Percentiles rank a stretch among this genome's conserved stretches.
Conservation (phyloP, 2,797 vertebrate species). For the Ataeniobius toweri region DNA sequence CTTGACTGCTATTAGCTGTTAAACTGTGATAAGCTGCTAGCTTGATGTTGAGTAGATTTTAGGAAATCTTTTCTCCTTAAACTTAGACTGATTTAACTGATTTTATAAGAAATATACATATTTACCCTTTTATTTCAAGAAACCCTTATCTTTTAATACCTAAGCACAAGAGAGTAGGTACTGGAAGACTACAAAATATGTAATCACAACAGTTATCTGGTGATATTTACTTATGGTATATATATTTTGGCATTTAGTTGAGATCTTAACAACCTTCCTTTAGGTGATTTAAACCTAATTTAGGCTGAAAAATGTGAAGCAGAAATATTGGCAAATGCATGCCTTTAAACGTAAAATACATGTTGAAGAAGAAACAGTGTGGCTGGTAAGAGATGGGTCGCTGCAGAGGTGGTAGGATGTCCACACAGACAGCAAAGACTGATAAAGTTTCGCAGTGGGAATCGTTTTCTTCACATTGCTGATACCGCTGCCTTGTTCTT, state of each 20-base stretch:
- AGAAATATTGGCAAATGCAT: not conserved
- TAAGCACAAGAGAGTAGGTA: no score
- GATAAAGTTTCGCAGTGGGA: conserved; percentile 47
- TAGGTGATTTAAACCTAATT: not conserved
- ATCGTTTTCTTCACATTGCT: conserved; percentile 17
- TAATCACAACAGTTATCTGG: not conserved
- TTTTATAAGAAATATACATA: not conserved
- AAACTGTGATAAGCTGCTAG: not conserved
- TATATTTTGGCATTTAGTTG: not conserved
- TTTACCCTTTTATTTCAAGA: not conserved
- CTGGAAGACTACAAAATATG: not conserved
- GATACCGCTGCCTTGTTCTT: conserved; percentile 1
- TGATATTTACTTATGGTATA: not conserved
- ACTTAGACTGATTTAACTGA: not conserved
- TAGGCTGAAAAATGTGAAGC: not conserved
- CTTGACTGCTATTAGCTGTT: not conserved
- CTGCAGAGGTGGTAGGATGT: conserved; percentile 41
- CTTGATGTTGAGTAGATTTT: not conserved
- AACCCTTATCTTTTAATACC: not conserved
- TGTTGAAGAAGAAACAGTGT: not conserved
- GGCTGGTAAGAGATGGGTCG: conserved; percentile 39
- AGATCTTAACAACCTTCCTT: not conserved
- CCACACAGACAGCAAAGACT: conserved; percentile 28
- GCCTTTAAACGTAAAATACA: not conserved
- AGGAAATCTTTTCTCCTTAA: not conserved